Base-by-base conservation (phyloP, 2,797 vertebrate species). In the Thalassophryne amazonica region DNA sequence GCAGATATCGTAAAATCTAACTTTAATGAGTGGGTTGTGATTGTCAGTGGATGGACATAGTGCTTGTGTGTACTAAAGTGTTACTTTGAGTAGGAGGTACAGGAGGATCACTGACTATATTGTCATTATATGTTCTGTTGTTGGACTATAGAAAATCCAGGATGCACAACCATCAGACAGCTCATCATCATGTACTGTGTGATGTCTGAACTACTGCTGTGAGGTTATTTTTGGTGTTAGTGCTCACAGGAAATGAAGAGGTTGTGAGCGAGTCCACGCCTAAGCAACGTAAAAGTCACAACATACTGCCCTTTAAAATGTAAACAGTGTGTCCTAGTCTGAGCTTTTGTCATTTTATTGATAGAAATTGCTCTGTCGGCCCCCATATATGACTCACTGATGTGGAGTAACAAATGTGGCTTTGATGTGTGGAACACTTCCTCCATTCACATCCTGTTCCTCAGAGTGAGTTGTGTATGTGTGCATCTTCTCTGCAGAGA, bases 401-500 rank as follows among this genome's bases (percentile, higher is more conserved):
- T 69, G 65, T 52, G 2, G 60, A 69, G 67, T 59, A 65, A 61
- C 53, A 68, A 78, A 78, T 69, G 53, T 41, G 38, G 74, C 52
- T 73, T 61, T 70, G 60, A 34, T 63, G 59, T 4, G 22, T 67
- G 60, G 63, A 74, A 55, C 47, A 30, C 69, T 60, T 69, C 48
- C 48, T 34, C 29, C 51, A 69, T 52, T 59, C 43, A 54, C 35
- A 62, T 52, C 45, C 70, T 63, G 32, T 25, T 60, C 40, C 31
- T 35, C 4, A 0, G 36, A 3, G 28, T 24, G 30, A 48, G 14
- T 50, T 59, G 51, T 60, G 15, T 28, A 16, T 53, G 12, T 65
- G 47, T 31, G 2, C 51, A 50, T 53, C 13, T 65, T 50, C 39
- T 73, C 50, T 19, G 0, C 88, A 98, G 95, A 98, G 83, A 97